Percentiles rank a stretch among this genome's conserved stretches.
Conservation (phyloP, 2,113 vertebrate species). For the Cervus canadensis region DNA sequence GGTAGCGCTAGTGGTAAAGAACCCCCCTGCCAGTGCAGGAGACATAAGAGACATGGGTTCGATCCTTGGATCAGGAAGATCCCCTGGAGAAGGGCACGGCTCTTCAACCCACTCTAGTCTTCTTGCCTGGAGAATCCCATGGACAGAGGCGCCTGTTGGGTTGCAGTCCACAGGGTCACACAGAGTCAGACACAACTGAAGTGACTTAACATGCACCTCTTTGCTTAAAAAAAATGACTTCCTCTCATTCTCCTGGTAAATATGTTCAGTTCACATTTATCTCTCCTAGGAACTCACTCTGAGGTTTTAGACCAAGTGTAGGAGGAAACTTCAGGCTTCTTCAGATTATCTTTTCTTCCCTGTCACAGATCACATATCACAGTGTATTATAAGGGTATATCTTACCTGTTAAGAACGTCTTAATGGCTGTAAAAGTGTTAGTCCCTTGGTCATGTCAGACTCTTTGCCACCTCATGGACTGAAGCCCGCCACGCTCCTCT, state of each 20-base stretch:
- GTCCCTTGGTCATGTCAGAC: background rate
- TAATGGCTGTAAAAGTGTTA: background rate
- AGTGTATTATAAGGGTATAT: background rate
- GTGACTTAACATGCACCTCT: rapidly evolving
- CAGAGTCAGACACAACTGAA: background rate
- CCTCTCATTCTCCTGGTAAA: background rate
- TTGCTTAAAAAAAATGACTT: background rate
- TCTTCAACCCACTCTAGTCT: background rate
- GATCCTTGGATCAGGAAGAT: background rate
- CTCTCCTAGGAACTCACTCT: background rate
- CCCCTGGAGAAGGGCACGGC: background rate
- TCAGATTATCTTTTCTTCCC: background rate
- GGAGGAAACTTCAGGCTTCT: background rate
- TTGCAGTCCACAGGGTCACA: background rate
- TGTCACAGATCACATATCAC: background rate
- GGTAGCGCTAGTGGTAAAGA: background rate
- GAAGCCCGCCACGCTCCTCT: background rate
- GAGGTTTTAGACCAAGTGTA: background rate
- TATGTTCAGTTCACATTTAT: background rate
- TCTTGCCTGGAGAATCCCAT: background rate
- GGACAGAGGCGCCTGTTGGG: background rate
- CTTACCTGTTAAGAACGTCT: background rate
- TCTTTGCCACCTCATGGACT: background rate
- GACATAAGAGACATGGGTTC: background rate
- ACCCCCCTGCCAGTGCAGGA: background rate